Evolutionary conservation across 2,797 vertebrate species (phyloP).

Genomic region (Gallinago solitaria): DNA sequence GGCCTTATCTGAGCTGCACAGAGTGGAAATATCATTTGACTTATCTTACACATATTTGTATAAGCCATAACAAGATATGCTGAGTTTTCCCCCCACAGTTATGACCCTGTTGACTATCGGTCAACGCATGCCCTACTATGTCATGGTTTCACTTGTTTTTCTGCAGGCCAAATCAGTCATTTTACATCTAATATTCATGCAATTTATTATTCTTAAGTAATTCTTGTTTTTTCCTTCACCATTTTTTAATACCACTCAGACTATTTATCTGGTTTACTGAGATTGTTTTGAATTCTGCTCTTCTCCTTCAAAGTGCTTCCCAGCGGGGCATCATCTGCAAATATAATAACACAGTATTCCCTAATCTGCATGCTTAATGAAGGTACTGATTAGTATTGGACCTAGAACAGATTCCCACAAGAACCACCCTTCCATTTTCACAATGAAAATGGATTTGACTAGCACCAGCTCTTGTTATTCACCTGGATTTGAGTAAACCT

Average conservation of each 20-base stretch:
- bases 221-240: not conserved
- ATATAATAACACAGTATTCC: not conserved
- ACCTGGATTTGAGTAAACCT: not conserved
- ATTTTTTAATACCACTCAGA: not conserved
- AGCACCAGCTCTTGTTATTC: not conserved
- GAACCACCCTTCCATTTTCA: not conserved
- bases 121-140: not conserved
- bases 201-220: not conserved
- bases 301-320: not conserved
- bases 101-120: not conserved
- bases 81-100: not conserved
- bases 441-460: not conserved
- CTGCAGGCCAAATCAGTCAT: not conserved
- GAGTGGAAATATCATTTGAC: not conserved
- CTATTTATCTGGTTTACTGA: not conserved
- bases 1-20: not conserved
- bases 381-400: not conserved
- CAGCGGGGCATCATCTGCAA: not conserved
- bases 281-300: not conserved
- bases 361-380: not conserved
- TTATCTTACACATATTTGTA: not conserved
- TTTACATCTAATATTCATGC: not conserved
- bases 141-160: not conserved
- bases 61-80: not conserved
- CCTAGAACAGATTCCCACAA: not conserved